Evolutionary conservation across 2,113 vertebrate species (phyloP), one percentile per base, ranked within the genome.

Genomic region (Neopipo cinnamomea): DNA sequence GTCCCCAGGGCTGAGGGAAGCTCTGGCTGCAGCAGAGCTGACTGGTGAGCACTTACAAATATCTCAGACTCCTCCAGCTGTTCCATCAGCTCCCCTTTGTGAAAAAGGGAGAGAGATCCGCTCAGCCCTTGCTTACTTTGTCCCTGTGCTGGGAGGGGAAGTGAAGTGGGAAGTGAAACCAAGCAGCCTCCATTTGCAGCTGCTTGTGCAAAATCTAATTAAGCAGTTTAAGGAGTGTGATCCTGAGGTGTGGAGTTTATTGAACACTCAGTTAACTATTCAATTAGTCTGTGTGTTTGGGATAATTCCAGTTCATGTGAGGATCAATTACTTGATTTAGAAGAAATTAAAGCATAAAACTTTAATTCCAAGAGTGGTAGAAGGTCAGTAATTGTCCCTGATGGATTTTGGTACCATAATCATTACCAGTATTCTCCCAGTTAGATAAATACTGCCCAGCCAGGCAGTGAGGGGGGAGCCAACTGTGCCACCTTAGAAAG

Each of bases 241-340:
- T 74, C 18, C 10, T 17, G 63, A 94, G 92, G 75, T 93, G 91
- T 80, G 86, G 88, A 80, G 76, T 71, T 74, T 93, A 94, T 88
- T 71, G 95, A 93, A 50, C 72, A 63, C 65, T 92, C 67, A 79
- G 95, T 80, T 92, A 92, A 78, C 83, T 91, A 6, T 81, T 93
- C 89, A 86, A 71, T 95, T 95, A 91, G 30, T 76, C 73, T 14
- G 85, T 62, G 68, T 70, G 4, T 56, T 95, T 66, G 92, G 85
- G 75, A 16, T 82, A 93, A 93, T 96, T 97, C 74, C 74, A 81
- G 89, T 91, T 95, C 87, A 61, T 78, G 52, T 14, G 52, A n/a
- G 93, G 82, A 93, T 96, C 96, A 96, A 87, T 97, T 92, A 39
- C 71, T 91, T 72, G 92, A 78, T 93, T 96, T 92, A 89, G 68